Evolutionary conservation across 2,797 vertebrate species (phyloP).

Genomic region (Peromyscus aztecus): DNA sequence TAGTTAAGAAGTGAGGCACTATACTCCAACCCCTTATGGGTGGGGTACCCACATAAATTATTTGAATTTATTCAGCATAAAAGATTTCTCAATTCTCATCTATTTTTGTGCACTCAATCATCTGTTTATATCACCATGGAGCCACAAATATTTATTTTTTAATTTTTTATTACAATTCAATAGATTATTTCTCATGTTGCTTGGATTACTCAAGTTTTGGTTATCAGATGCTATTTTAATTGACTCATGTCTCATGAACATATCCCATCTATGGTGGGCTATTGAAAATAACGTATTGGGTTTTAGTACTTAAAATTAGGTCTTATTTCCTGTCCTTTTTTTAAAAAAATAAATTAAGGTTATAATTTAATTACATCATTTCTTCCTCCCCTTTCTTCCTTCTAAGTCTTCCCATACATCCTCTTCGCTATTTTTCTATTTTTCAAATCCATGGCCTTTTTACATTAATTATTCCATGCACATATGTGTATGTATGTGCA

Average conservation of each 20-base stretch:
- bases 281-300: background rate
- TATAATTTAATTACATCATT: background rate
- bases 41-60: conserved; percentile 28
- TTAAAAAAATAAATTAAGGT: background rate
- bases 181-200: background rate
- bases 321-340: background rate
- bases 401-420: background rate
- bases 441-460: background rate
- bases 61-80: conserved; percentile 35
- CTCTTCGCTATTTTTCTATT: no score
- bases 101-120: background rate
- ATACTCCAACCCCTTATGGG: background rate
- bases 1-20: background rate
- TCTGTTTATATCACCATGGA: conserved; percentile 3
- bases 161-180: background rate
- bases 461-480: background rate
- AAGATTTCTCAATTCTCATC: background rate
- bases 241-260: background rate
- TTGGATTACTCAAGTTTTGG: conserved; percentile 12
- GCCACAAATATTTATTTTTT: conserved; percentile 41
- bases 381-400: background rate
- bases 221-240: background rate
- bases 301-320: background rate
- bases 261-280: background rate
- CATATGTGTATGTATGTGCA: background rate